Percentiles rank a stretch among this genome's conserved stretches.
phyloP scores from a whole-genome alignment of 2,888 invertebrate genomes.

The Dolomedes plantarius region DNA sequence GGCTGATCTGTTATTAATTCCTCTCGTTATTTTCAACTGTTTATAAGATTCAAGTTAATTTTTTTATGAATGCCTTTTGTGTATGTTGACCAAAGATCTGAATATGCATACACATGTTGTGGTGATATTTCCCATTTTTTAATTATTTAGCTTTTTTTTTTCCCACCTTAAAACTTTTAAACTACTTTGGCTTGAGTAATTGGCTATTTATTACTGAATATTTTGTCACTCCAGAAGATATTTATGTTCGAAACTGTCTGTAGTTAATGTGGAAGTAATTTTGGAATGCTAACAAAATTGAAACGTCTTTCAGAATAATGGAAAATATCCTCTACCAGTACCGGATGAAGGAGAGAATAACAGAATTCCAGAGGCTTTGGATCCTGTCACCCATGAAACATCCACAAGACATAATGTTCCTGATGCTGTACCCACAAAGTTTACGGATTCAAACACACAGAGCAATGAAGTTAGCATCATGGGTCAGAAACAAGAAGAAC shows the following conservation, averaged over 20 bases:
- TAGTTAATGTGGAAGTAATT: no score
- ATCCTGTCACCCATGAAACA: slow-evolving; percentile 66
- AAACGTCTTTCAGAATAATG: neutral
- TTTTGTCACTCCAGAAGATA: neutral
- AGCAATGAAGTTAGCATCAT: slow-evolving; percentile 68
- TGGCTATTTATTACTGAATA: neutral
- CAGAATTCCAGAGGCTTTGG: slow-evolving; percentile 61
- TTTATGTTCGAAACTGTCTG: neutral
- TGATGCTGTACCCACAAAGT: slow-evolving; percentile 42
- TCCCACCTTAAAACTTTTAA: no score
- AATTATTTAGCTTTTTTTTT: no score
- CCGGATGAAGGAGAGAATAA: slow-evolving; percentile 59
- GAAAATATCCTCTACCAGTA: slow-evolving; percentile 23
- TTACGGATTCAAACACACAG: slow-evolving; percentile 59
- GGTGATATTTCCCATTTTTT: no score
- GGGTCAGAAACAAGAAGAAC: slow-evolving; percentile 70
- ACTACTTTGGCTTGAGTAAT: no score
- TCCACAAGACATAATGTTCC: slow-evolving; percentile 40
- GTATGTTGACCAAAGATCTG: no score
- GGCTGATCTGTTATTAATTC: no score
- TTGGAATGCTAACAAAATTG: no score
- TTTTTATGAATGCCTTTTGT: no score
- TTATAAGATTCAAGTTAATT: no score
- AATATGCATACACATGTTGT: no score
- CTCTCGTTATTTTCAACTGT: no score